Conservation (phyloP, 2,113 vertebrate species). For the Myrmecophaga tridactyla region DNA sequence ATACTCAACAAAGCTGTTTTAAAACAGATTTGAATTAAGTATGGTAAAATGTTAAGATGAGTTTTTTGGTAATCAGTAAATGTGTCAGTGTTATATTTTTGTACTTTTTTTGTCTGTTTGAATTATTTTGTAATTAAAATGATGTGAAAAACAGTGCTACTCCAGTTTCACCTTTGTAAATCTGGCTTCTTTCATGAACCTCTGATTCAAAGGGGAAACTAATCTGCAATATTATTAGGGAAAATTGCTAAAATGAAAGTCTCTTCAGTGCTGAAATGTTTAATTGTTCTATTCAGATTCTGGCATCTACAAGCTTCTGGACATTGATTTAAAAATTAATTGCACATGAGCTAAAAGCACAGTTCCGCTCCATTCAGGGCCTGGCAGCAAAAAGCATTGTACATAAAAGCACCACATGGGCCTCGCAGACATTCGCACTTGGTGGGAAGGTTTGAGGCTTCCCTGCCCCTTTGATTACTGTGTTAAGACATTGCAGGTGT, state of each 20-base stretch:
- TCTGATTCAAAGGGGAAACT: neutral
- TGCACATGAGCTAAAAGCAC: neutral
- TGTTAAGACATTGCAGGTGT: neutral
- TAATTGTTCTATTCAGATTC: slow-evolving; percentile 4
- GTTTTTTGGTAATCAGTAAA: neutral
- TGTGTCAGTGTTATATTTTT: neutral
- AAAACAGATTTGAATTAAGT: neutral
- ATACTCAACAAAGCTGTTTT: neutral
- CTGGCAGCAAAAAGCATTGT: neutral
- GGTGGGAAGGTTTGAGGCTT: neutral
- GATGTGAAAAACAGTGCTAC: neutral
- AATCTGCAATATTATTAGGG: neutral
- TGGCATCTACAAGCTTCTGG: neutral
- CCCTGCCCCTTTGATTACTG: neutral
- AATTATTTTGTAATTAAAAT: slow-evolving; percentile 35
- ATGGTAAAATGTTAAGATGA: neutral
- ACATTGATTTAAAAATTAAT: neutral
- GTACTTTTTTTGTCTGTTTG: neutral
- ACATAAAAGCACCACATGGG: neutral
- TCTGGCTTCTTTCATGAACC: slow-evolving; percentile 6
- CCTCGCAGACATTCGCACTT: neutral
- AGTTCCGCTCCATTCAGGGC: neutral
- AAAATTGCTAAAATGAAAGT: slow-evolving; percentile 45
- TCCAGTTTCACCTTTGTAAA: neutral
- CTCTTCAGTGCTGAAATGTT: neutral